phyloP scores from a whole-genome alignment of 2,113 vertebrate species.

The Equus quagga region DNA sequence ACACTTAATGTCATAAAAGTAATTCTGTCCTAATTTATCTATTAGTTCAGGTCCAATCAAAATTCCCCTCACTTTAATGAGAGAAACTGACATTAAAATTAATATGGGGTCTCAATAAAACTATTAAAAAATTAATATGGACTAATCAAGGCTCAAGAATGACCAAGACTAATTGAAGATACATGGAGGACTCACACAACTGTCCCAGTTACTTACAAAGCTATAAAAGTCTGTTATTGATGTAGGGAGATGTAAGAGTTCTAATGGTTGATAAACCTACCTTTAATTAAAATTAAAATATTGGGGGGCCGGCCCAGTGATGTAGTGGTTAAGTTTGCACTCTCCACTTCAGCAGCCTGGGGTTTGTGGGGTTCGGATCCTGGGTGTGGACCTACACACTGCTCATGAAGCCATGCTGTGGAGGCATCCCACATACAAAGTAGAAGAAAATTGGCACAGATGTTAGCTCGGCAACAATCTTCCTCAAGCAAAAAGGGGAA shows the following conservation, averaged over 20 bases:
- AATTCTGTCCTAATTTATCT: background rate
- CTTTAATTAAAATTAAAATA: slow-evolving; percentile 6
- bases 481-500: no score
- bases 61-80: background rate
- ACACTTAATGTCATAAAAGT: background rate
- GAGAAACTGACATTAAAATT: background rate
- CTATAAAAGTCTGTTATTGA: background rate
- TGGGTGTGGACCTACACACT: no score
- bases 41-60: background rate
- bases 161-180: background rate
- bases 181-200: background rate
- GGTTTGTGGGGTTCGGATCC: no score
- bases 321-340: no score
- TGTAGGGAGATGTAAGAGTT: background rate
- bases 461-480: no score
- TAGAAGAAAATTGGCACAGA: no score
- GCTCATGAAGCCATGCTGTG: no score
- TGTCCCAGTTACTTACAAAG: background rate
- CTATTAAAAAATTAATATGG: background rate
- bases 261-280: background rate
- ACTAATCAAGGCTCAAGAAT: background rate
- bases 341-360: no score
- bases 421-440: no score
- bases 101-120: slow-evolving; percentile 14
- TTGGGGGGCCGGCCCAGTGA: no score